Conservation (phyloP, 2,797 vertebrate species). For the Thamnophis elegans region DNA sequence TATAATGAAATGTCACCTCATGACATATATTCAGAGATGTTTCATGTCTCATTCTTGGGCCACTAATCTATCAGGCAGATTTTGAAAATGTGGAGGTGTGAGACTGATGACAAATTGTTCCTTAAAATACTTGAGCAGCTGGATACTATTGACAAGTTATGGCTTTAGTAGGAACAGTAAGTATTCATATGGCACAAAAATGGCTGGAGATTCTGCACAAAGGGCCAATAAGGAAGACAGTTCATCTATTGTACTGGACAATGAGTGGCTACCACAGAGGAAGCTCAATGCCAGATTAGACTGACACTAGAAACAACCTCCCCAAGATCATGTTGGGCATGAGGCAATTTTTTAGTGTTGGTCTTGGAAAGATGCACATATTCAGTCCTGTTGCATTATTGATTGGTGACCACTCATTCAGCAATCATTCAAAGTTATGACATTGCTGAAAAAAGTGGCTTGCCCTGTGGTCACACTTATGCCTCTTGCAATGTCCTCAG, state of each 20-base stretch:
- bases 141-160: not conserved
- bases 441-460: not conserved
- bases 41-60: constrained; percentile 44
- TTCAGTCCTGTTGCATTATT: not conserved
- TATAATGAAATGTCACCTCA: constrained; percentile 7
- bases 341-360: not conserved
- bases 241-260: not conserved
- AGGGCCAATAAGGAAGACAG: not conserved
- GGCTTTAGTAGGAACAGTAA: not conserved
- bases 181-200: not conserved
- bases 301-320: not conserved
- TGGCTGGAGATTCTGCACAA: not conserved
- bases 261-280: not conserved
- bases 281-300: not conserved
- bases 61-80: constrained; percentile 13
- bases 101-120: constrained; percentile 10
- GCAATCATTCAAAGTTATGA: not conserved
- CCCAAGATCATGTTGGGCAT: not conserved
- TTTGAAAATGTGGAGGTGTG: constrained; percentile 21
- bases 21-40: constrained; percentile 38
- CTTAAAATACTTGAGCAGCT: constrained; percentile 2
- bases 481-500: not conserved
- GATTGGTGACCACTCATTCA: not conserved
- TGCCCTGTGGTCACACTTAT: not conserved
- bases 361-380: not conserved